A percentile compares a stretch with the other conserved stretches of the same genome.
Evolutionary conservation across 2,113 vertebrate genomes (phyloP).

Genomic region (Oreocharis arfaki): DNA sequence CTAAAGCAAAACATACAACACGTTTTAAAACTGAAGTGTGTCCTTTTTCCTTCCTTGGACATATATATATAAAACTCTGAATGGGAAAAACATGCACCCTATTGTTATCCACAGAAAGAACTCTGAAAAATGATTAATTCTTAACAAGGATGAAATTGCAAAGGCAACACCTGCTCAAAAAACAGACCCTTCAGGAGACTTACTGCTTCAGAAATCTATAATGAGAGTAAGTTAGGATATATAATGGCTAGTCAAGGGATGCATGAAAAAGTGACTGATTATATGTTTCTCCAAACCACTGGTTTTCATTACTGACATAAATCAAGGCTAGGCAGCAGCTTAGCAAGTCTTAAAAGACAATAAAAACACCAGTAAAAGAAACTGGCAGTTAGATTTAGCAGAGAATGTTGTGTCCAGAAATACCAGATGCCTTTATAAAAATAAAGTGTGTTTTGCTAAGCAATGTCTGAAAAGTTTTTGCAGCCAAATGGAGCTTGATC

Average conservation of each 20-base stretch:
- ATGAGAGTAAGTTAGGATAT: neutral
- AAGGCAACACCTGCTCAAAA: slow-evolving; percentile 1
- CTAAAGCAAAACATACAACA: neutral
- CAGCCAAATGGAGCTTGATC: neutral
- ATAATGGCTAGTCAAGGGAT: neutral
- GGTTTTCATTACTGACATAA: slow-evolving; percentile 32
- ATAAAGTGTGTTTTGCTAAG: slow-evolving; percentile 9
- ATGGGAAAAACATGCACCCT: neutral
- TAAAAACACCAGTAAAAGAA: slow-evolving; percentile 21
- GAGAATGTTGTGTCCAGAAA: neutral
- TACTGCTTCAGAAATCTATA: neutral
- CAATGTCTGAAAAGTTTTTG: slow-evolving; percentile 6
- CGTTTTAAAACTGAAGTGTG: neutral
- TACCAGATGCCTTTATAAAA: slow-evolving; percentile 19
- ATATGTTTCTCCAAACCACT: neutral
- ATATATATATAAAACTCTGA: neutral
- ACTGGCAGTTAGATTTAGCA: neutral
- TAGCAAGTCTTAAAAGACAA: slow-evolving; percentile 23
- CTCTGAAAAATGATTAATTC: neutral
- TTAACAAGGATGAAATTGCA: neutral
- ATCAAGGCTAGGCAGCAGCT: neutral
- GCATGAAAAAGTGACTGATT: neutral
- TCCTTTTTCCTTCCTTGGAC: neutral
- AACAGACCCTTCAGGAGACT: neutral
- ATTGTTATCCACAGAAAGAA: neutral